Conservation (phyloP, 2,113 vertebrate genomes). For the Macaca mulatta region DNA sequence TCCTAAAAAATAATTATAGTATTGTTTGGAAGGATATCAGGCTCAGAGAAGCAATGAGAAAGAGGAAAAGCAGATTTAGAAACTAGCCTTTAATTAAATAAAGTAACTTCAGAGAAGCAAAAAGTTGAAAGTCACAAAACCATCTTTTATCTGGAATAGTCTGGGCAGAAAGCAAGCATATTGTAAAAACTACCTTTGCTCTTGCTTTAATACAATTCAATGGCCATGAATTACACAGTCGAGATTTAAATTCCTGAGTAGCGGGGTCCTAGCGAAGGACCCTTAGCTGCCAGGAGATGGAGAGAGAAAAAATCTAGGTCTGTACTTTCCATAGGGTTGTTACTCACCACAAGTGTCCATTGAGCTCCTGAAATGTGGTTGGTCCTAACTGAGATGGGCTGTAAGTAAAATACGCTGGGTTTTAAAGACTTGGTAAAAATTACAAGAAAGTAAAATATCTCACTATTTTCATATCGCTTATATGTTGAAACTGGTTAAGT, state of each 20-base stretch:
- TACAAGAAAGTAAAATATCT: not conserved
- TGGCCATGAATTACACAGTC: not conserved
- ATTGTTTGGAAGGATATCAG: not conserved
- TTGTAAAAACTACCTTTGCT: not conserved
- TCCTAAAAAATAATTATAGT: not conserved
- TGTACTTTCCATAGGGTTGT: not conserved
- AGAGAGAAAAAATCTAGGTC: not conserved
- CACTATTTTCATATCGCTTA: not conserved
- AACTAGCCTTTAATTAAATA: not conserved
- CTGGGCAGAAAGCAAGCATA: not conserved
- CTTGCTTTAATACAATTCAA: not conserved
- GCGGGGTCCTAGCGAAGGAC: not conserved
- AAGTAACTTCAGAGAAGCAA: not conserved
- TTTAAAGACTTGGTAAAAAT: not conserved
- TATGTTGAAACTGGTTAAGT: not conserved
- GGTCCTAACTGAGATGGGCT: not conserved
- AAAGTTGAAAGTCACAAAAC: not conserved
- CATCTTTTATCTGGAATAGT: not conserved
- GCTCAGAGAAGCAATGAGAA: not conserved
- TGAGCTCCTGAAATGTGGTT: not conserved
- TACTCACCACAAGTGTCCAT: not conserved
- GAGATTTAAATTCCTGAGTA: not conserved
- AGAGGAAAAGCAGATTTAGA: not conserved
- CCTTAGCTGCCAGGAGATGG: not conserved
- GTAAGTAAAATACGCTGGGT: not conserved